These are phyloP conservation scores for Forbesichthys papilliferus DNA, from an alignment of 2,113 vertebrate genomes.

Conservation along the genomic window DNA sequence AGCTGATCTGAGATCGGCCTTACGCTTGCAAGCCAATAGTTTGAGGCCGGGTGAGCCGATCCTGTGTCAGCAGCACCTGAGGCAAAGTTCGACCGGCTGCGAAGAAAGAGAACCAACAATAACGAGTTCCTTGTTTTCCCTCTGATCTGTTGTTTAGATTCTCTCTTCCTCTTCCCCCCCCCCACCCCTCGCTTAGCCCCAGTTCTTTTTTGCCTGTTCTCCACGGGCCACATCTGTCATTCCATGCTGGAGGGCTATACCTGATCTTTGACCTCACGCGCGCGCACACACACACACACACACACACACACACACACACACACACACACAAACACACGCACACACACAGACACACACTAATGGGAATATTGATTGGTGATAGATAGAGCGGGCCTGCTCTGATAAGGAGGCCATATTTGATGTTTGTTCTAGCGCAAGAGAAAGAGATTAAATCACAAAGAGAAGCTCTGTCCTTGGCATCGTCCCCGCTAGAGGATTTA, in stretches of 20 bases:
- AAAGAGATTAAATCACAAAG: constrained; percentile 74
- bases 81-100: constrained; percentile 24
- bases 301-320: constrained; percentile 25
- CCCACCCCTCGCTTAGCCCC: not conserved
- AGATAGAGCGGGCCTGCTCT: constrained; percentile 55
- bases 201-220: constrained; percentile 57
- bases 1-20: not conserved
- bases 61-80: constrained; percentile 27
- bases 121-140: constrained; percentile 33
- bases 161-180: constrained; percentile 19
- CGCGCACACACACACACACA: not conserved
- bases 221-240: constrained; percentile 65
- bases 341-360: constrained; percentile 33
- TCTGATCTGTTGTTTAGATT: constrained; percentile 48
- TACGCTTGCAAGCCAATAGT: constrained; percentile 14
- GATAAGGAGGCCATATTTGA: constrained; percentile 74
- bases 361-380: constrained; percentile 68
- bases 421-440: constrained; percentile 61
- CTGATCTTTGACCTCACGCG: constrained; percentile 66
- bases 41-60: constrained; percentile 45
- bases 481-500: constrained; percentile 59
- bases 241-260: constrained; percentile 63
- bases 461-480: constrained; percentile 69
- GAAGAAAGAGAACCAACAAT: not conserved
- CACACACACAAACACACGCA: constrained; percentile 7